Percentiles rank a stretch among this genome's conserved stretches.
Conservation (phyloP, 2,888 invertebrate species). For the Amiota communis region DNA sequence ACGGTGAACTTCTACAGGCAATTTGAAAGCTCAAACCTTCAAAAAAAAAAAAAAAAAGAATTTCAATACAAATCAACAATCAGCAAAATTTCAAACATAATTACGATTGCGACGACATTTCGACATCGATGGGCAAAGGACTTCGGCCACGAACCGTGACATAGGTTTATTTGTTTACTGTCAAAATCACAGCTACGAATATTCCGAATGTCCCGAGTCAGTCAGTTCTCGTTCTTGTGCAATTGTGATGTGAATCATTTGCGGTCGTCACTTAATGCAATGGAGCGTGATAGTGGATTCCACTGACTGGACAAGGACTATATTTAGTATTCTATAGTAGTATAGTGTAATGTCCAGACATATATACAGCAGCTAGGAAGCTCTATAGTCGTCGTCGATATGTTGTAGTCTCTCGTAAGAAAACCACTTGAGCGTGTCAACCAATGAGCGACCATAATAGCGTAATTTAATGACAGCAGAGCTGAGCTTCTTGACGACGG, state of each 20-base stretch:
- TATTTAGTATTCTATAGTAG: not conserved
- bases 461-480: constrained; percentile 52
- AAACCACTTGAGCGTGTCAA: constrained; percentile 51
- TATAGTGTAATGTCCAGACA: not conserved
- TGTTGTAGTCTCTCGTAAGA: constrained; percentile 35
- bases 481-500: not conserved
- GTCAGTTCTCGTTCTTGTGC: not conserved
- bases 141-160: constrained; percentile 29
- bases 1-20: not conserved
- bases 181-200: constrained; percentile 47
- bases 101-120: constrained; percentile 38
- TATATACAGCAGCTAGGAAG: not conserved
- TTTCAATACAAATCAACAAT: constrained; percentile 48
- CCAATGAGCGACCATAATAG: constrained; percentile 25
- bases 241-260: constrained; percentile 34
- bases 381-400: not conserved
- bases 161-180: constrained; percentile 49
- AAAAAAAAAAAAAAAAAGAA: constrained; percentile 15
- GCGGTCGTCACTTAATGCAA: constrained; percentile 58
- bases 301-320: not conserved
- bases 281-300: constrained; percentile 50
- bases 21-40: not conserved
- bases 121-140: constrained; percentile 15
- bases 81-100: constrained; percentile 62
- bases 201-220: constrained; percentile 15